Percentiles rank a stretch among this genome's conserved stretches.
These are phyloP conservation scores for human (Homo sapiens) DNA, from an alignment of 2,113 vertebrate genomes.

Conservation along the genomic window GRCh38 chr1:152360001-152360500, in stretches of 20 bases:
- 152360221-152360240: neutral
- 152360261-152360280: neutral
- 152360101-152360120: constrained; percentile 75
- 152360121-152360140: constrained; percentile 63
- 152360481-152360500: neutral
- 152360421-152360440: neutral
- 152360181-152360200: neutral
- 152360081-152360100: constrained; percentile 75
- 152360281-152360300: neutral
- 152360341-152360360: neutral
- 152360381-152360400: constrained; percentile 15
- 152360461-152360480: neutral
- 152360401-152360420: constrained; percentile 18
- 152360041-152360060: neutral
- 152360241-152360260: neutral
- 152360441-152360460: neutral
- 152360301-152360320: neutral
- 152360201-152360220: neutral
- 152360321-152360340: constrained; percentile 7
- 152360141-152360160: constrained; percentile 9
- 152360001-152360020: neutral
- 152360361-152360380: neutral
- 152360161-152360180: constrained; percentile 22
- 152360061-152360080: constrained; percentile 81
- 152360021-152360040: constrained; percentile 79